Base-by-base conservation (phyloP, 2,888 invertebrate species). In the Drosophila atripex region DNA sequence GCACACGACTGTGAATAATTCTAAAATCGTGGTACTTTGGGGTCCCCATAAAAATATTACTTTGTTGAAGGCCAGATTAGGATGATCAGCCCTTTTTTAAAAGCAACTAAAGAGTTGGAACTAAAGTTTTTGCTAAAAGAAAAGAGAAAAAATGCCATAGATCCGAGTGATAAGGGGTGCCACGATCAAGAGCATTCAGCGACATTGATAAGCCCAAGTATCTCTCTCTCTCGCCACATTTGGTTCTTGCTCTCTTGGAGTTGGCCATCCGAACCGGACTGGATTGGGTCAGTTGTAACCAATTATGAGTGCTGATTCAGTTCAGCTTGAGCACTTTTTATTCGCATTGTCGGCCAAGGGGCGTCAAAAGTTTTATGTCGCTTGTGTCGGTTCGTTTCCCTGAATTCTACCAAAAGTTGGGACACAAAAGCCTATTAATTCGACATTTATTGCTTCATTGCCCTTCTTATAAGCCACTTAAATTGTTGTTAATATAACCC, bases 281-380 rank as follows among this genome's bases (percentile, higher is more conserved):
- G 77, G 85, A 78, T 87, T 85, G 74, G 51, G 75, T 74, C 72
- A 68, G 82, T 76, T 77, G 75, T 70, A 84, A 75, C 79, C 77
- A 79, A 85, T 68, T 76, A 49, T 64, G 65, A 72, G 75, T 60
- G 45, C 25, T 38, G 49, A 66, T 43, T 61, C 50, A 28, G 55
- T 43, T 61, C 50, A 28, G 52, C 23, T 28, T 7, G 46, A 38
- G 45, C 23, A 55, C 39, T 18, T 54, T 53, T 30, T 54, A 21
- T 23, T 59, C 8, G 16, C 47, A 25, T 32, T 49, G 25, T 52
- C 28, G 39, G 16, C 41, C 32, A 35, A n/a, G 38, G 49, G 63
- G 64, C 65, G 64, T 63, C 63, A 50, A 51, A 64, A 51, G 16
- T 45, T 45, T 30, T 63, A 9, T 9, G 16, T 9, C 18, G 16